Evolutionary conservation across 2,888 invertebrate species (phyloP), one percentile per base, ranked within the genome.

Genomic region (Nomada fucata): DNA sequence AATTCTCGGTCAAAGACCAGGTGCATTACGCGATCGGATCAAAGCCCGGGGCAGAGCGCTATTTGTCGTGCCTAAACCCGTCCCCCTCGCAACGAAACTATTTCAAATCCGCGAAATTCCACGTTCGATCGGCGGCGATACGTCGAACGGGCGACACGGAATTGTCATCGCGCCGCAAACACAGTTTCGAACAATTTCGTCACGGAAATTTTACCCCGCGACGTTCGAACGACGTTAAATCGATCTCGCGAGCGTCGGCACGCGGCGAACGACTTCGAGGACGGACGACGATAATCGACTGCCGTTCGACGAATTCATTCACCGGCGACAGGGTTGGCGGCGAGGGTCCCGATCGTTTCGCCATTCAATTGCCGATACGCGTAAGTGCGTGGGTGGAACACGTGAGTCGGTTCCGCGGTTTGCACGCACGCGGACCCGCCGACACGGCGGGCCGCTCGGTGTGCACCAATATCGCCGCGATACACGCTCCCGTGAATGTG

Each of bases 341-440:
- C 53, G 18, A n/a, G 73, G 75, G 76, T 67, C 79, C 67, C 83
- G 85, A 87, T 87, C 83, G 87, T 84, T 85, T 70, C 77, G 69
- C 85, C 76, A 77, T 86, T 87, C 79, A 85, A 87, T 85, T 87
- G 83, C 79, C 82, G 87, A 74, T 84, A 81, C 87, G 86, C 85
- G 77, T 82, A 87, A 88, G 88, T 86, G 88, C 88, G 88, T 85
- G 77, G 82, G 81, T 82, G 60, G 64, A 73, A 72, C 82, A 84
- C 79, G 82, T 80, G 87, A 84, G 81, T 76, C 85, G 77, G 73
- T 77, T 72, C 79, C 73, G 83, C 85, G 69, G 69, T 79, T 70
- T 73, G 78, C 84, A 80, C 78, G 84, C 81, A 84, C 67, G 79
- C 79, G 78, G 81, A 52, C 64, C 64, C 59, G 70, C 67, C 53